Evolutionary conservation across 2,888 invertebrate species (phyloP).

Genomic region (Imbricaverruca yamaguchii): DNA sequence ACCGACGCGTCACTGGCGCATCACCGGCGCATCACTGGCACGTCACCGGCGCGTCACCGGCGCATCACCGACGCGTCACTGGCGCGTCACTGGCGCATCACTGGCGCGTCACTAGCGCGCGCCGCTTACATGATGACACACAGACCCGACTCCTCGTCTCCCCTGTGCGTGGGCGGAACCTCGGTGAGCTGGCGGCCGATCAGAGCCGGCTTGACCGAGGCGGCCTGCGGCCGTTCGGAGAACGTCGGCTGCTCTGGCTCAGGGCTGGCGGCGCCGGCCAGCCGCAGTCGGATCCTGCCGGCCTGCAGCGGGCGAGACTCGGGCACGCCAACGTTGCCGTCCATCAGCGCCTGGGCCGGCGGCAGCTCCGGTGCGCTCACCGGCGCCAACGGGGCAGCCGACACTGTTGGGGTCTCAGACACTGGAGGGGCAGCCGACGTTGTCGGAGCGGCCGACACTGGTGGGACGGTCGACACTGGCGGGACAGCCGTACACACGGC

Average conservation of each 20-base stretch:
- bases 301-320: background rate
- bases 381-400: too few relatives aligned
- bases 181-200: slow-evolving; percentile 28
- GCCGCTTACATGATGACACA: slow-evolving; percentile 30
- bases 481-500: too few relatives aligned
- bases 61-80: background rate
- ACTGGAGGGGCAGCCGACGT: too few relatives aligned
- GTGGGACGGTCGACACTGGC: too few relatives aligned
- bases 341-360: background rate
- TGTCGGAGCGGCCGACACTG: too few relatives aligned
- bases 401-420: too few relatives aligned
- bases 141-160: slow-evolving; percentile 31
- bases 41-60: background rate
- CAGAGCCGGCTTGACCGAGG: slow-evolving; percentile 30
- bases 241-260: slow-evolving; percentile 31
- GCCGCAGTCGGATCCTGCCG: slow-evolving; percentile 36
- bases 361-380: too few relatives aligned
- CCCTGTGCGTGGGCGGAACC: slow-evolving; percentile 25
- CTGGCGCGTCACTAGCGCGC: background rate
- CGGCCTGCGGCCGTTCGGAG: slow-evolving; percentile 26
- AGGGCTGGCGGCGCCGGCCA: slow-evolving; percentile 34
- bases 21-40: too few relatives aligned
- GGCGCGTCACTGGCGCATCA: too few relatives aligned
- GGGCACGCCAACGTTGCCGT: background rate
- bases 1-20: background rate